Base-by-base conservation (phyloP, 1,140 invertebrate genomes). In the Uloborus diversus region DNA sequence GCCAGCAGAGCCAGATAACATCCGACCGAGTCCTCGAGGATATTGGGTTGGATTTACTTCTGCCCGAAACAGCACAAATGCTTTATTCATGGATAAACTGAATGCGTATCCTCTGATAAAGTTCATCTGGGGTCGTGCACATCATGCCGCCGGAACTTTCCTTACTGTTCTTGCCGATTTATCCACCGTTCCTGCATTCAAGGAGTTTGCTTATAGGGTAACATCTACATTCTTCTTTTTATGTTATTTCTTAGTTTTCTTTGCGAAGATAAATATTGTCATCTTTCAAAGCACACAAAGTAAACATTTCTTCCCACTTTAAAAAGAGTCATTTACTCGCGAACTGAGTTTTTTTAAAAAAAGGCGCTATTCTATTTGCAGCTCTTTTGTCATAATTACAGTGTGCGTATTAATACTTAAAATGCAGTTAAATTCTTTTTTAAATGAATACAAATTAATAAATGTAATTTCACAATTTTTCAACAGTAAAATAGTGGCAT, bases 1-100 rank as follows among this genome's bases (percentile, higher is more conserved):
- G 64, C 94, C 94, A 51, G 95, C 94, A 84, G 69, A 89, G 4
- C 92, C 93, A 17, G 94, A 96, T 86, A 96, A 95, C 85, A 86
- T 95, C 47, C 89, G 92, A 57, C 85, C 86, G 0, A 91, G 92
- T 85, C 89, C 88, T 20, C 85, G 89, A 28, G 92, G 91, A 5
- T 90, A 93, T 82, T 89, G 93, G 69, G 88, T 94, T 0, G 88
- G 89, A 4, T 84, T 94, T 17, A 86, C 92, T 14, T 32, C 84
- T 0, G 85, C 87, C 3, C 85, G 88, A 57, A 80, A 82, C 25
- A 70, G 82, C 30, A 82, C 83, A 28, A 82, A 84, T 33, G 83
- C 83, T 5, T 75, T 81, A 27, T 42, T 85, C 3, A 25, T 85
- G 17, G 88, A 88, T 71, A 75, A 82, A 37, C 76, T 86, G 33